A percentile compares a stretch with the other conserved stretches of the same genome.
Conservation (phyloP, 2,797 vertebrate species). For the Buphagus erythrorhynchus region DNA sequence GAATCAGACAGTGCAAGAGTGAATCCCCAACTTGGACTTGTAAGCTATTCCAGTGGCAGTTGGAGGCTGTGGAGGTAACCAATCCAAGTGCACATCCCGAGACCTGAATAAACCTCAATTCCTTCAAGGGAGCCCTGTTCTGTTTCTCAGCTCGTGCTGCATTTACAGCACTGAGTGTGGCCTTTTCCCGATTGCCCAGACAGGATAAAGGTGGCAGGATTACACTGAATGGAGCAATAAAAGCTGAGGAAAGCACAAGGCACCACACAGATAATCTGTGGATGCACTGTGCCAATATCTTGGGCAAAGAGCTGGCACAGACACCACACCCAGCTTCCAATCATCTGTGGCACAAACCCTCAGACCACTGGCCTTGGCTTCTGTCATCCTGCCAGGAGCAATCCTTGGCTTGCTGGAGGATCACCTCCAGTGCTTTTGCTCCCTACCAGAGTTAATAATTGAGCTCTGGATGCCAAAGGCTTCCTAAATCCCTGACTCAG, state of each 20-base stretch:
- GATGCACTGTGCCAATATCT: background rate
- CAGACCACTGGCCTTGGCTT: background rate
- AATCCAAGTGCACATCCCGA: fast-evolving
- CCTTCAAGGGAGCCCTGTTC: background rate
- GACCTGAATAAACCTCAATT: background rate
- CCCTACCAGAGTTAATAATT: background rate
- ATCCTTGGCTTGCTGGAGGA: no score
- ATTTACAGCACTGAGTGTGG: fast-evolving
- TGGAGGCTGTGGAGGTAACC: background rate
- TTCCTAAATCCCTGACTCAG: background rate
- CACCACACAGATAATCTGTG: background rate
- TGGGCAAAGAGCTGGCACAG: background rate
- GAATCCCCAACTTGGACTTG: background rate
- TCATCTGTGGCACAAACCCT: background rate
- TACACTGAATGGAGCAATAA: background rate
- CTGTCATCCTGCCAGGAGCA: background rate
- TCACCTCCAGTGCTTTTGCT: background rate
- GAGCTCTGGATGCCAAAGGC: background rate
- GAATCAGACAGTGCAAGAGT: background rate
- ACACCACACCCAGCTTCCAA: background rate
- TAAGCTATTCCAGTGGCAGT: fast-evolving
- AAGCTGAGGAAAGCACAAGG: background rate
- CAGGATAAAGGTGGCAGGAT: background rate
- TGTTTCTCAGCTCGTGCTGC: background rate
- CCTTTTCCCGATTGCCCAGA: fast-evolving